Evolutionary conservation across 2,797 vertebrate species (phyloP), one percentile per base, ranked within the genome.

Genomic region (Acanthurus tractus): DNA sequence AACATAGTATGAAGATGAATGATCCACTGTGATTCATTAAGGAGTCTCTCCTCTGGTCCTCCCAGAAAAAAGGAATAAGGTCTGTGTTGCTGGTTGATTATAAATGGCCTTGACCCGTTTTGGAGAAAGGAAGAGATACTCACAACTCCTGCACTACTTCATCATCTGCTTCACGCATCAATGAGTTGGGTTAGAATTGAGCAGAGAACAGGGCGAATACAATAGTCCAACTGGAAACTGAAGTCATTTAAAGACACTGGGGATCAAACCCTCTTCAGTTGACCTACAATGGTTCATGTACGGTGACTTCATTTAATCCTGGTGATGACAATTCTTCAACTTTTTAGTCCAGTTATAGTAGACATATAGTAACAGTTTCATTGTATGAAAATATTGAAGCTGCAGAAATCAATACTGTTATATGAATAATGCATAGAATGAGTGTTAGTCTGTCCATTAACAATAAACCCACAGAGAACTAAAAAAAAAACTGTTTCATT

Each of bases 21-120:
- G 58, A 52, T 34, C 38, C 22, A 18, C 44, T 10, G n/a, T 74
- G 79, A 78, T 73, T 88, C 77, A 86, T 85, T 73, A 73, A 56
- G 59, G 56, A 54, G 29, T 14, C 53, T 69, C 57, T 77, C 61
- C 68, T 44, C 68, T 63, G 57, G 38, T 73, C 70, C 23, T 67
- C 67, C 69, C 38, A 17, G n/a, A 78, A 61, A 65, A 79, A 53
- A 25, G 48, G 62, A 83, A 72, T 38, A 69, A 54, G 54, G 55
- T 44, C 62, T 29, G 74, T 29, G 29, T 62, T 71, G 64, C 63
- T 52, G 71, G n/a, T 70, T 81, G 66, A 86, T 91, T 89, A 88
- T 86, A 87, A 84, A 92, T 88, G 80, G 83, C 81, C 86, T 74
- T 91, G 91, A 89, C 90, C 91, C 5, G 55, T 66, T 93, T 89